phyloP scores from a whole-genome alignment of 2,888 invertebrate species.

The Lasiommata megera region DNA sequence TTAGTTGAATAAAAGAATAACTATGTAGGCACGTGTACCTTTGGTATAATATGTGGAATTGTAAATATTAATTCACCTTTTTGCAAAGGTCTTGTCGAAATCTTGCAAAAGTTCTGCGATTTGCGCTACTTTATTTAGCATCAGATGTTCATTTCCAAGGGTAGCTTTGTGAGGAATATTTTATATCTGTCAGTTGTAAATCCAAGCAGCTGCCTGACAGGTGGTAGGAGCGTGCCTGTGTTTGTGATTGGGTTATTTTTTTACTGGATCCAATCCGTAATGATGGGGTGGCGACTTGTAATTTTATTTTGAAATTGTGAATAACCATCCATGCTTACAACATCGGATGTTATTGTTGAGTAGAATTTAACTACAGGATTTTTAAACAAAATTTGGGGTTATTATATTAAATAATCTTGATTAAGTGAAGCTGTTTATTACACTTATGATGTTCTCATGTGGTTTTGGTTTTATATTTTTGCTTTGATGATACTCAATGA shows the following conservation, averaged over 20 bases:
- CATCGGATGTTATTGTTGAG: background rate
- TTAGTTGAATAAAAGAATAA: too few relatives aligned
- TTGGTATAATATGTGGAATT: too few relatives aligned
- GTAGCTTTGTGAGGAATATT: conserved; percentile 55
- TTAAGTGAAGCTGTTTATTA: background rate
- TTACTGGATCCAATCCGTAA: conserved; percentile 32
- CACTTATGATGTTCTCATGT: too few relatives aligned
- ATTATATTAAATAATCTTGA: background rate
- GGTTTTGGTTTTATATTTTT: too few relatives aligned
- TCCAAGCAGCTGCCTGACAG: conserved; percentile 70
- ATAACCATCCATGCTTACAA: conserved; percentile 2
- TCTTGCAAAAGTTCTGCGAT: background rate
- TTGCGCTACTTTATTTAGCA: conserved; percentile 45
- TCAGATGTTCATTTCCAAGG: conserved; percentile 54
- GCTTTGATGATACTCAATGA: too few relatives aligned
- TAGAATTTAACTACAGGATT: background rate
- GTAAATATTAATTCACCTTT: too few relatives aligned
- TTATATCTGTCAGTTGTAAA: conserved; percentile 63
- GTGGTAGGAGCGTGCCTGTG: conserved; percentile 65
- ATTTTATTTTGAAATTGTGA: conserved; percentile 42
- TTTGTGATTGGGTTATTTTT: conserved; percentile 44
- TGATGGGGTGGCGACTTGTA: conserved; percentile 38
- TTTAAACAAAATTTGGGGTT: background rate
- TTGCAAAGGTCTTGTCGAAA: conserved; percentile 5
- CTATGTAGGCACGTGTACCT: too few relatives aligned